phyloP scores from a whole-genome alignment of 23 tunicate species.

The Trididemnum nubilum region DNA sequence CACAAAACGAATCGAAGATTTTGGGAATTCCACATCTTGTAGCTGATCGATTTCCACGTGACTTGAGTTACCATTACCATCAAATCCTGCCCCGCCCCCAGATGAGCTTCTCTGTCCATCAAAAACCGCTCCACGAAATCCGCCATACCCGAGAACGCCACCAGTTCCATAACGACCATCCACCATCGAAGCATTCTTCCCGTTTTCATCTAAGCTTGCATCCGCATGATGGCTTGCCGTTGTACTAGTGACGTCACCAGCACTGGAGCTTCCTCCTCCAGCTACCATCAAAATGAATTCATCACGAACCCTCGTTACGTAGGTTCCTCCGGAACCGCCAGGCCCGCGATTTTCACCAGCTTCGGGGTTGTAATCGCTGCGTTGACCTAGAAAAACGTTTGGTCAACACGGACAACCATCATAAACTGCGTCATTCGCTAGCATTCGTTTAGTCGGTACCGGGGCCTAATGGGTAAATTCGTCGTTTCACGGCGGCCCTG shows the following conservation, averaged over 20 bases:
- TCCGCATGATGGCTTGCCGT: constrained; percentile 46
- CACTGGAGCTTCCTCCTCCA: constrained; percentile 89
- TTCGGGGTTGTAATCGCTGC: constrained; percentile 43
- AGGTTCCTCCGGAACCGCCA: constrained; percentile 94
- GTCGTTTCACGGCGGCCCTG: not conserved
- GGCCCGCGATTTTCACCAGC: constrained; percentile 22
- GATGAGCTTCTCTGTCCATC: constrained; percentile 34
- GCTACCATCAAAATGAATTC: constrained; percentile 65
- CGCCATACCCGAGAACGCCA: constrained; percentile 60
- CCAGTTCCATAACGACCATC: constrained; percentile 27
- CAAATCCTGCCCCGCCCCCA: constrained; percentile 88
- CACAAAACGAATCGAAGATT: constrained; percentile 41
- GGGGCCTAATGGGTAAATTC: not conserved
- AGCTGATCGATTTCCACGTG: constrained; percentile 10
- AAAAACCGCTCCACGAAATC: constrained; percentile 24
- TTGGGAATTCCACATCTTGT: constrained; percentile 27
- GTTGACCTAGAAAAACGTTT: constrained; percentile 64
- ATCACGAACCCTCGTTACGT: constrained; percentile 44
- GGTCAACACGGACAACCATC: too few relatives aligned
- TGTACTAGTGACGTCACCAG: constrained; percentile 37
- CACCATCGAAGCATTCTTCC: constrained; percentile 53
- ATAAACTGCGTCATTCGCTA: not conserved
- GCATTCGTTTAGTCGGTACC: not conserved
- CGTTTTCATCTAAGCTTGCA: constrained; percentile 46
- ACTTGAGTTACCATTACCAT: constrained; percentile 46